Conservation (phyloP, 2,113 vertebrate genomes). For the Saguinus midas region DNA sequence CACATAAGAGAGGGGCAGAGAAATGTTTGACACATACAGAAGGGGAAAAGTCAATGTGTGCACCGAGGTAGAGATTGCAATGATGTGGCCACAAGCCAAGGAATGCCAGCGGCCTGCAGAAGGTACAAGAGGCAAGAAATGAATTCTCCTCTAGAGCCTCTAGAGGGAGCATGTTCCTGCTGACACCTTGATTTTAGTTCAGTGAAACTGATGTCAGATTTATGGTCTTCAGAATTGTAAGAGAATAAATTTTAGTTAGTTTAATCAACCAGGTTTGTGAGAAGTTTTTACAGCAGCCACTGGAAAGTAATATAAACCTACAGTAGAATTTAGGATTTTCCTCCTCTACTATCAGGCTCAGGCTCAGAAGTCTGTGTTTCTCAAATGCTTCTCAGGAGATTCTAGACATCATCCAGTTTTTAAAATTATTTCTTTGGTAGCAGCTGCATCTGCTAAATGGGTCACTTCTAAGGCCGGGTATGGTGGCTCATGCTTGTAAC, state of each 20-base stretch:
- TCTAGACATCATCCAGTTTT: neutral
- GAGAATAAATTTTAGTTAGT: neutral
- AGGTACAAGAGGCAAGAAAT: neutral
- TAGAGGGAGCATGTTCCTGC: neutral
- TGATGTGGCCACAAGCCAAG: neutral
- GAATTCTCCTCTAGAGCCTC: neutral
- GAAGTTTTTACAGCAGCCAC: neutral
- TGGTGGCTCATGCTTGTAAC: too few relatives aligned
- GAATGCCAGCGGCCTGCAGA: neutral
- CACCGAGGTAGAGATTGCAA: neutral
- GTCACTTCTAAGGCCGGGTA: neutral
- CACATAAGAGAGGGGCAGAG: neutral
- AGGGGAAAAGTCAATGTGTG: neutral
- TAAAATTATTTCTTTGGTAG: neutral
- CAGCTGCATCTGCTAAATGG: neutral
- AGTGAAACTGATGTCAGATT: neutral
- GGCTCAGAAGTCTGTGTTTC: neutral
- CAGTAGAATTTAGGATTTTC: neutral
- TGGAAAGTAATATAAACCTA: neutral
- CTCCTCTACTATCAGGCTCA: neutral
- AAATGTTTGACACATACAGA: neutral
- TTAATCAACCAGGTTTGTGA: neutral
- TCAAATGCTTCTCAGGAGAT: neutral
- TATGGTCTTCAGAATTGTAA: neutral
- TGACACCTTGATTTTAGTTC: neutral